A percentile compares a stretch with the other conserved stretches of the same genome.
phyloP scores from a whole-genome alignment of 2,113 vertebrate genomes.

The Vulpes vulpes region DNA sequence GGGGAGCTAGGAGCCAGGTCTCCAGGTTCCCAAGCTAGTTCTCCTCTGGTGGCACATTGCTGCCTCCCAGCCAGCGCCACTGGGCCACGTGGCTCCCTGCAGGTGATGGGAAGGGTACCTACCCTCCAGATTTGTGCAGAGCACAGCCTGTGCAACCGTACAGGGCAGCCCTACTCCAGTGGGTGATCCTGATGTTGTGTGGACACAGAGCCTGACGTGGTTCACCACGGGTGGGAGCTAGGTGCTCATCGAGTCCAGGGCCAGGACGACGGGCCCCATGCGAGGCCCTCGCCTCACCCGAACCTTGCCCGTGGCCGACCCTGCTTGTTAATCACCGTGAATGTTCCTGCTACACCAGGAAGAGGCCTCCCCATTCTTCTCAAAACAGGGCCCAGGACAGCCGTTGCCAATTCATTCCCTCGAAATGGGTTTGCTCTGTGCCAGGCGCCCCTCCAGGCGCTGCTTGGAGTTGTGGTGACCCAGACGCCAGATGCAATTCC shows the following conservation, averaged over 20 bases:
- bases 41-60: neutral
- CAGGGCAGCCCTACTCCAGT: neutral
- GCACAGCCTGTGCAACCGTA: neutral
- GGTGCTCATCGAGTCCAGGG: neutral
- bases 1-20: neutral
- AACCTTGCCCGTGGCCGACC: no score
- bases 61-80: neutral
- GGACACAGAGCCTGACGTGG: neutral
- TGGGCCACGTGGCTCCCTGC: neutral
- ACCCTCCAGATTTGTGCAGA: neutral
- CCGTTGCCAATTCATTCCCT: neutral
- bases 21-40: neutral
- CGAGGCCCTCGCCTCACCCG: neutral
- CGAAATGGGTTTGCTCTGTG: neutral
- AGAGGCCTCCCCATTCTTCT: neutral
- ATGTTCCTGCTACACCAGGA: neutral
- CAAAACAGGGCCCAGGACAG: neutral
- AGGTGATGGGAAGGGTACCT: fast-evolving
- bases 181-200: neutral
- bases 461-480: neutral
- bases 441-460: neutral
- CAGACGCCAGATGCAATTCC: neutral
- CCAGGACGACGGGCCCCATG: fast-evolving
- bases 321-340: fast-evolving
- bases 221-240: fast-evolving